Evolutionary conservation across 2,888 invertebrate genomes (phyloP).

Genomic region (Cabera pusaria): DNA sequence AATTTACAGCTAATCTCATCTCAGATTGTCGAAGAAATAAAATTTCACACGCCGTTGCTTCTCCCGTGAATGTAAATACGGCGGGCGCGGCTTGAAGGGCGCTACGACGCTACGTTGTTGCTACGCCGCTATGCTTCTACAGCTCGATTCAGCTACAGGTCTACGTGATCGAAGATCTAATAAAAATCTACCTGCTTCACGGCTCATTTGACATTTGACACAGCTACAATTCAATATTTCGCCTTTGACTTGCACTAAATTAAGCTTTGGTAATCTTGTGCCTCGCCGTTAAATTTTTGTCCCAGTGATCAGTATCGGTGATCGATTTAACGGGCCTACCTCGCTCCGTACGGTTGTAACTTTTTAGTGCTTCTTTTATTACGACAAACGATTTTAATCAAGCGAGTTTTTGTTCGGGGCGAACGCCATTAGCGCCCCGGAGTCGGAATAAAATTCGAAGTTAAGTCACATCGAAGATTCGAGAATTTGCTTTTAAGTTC

Average conservation of each 20-base stretch:
- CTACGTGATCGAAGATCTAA: slow-evolving; percentile 39
- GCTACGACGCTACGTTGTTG: slow-evolving; percentile 14
- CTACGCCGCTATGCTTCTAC: slow-evolving; percentile 8
- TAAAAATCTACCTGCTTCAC: slow-evolving; percentile 65
- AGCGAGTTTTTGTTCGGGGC: slow-evolving; percentile 77
- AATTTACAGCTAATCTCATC: slow-evolving; percentile 81
- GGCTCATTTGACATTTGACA: slow-evolving; percentile 60
- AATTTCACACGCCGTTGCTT: slow-evolving; percentile 76
- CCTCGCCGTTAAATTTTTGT: slow-evolving; percentile 71
- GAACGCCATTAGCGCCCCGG: slow-evolving; percentile 70
- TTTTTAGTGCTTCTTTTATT: slow-evolving; percentile 81
- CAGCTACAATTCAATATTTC: slow-evolving; percentile 61
- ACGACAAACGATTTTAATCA: slow-evolving; percentile 84
- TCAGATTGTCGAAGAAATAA: slow-evolving; percentile 82
- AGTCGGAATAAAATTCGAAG: slow-evolving; percentile 72
- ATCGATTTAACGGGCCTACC: slow-evolving; percentile 80
- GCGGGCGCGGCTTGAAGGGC: slow-evolving; percentile 33
- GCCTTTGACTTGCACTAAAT: slow-evolving; percentile 58
- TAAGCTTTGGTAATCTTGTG: slow-evolving; percentile 46
- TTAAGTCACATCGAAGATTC: slow-evolving; percentile 68
- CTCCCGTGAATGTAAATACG: slow-evolving; percentile 72
- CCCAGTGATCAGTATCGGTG: slow-evolving; percentile 73
- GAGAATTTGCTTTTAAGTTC: slow-evolving; percentile 74
- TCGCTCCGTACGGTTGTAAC: slow-evolving; percentile 69
- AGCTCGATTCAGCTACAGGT: slow-evolving; percentile 2